Conservation (phyloP, 1,140 invertebrate genomes). For the Aphelinus atriplicis region DNA sequence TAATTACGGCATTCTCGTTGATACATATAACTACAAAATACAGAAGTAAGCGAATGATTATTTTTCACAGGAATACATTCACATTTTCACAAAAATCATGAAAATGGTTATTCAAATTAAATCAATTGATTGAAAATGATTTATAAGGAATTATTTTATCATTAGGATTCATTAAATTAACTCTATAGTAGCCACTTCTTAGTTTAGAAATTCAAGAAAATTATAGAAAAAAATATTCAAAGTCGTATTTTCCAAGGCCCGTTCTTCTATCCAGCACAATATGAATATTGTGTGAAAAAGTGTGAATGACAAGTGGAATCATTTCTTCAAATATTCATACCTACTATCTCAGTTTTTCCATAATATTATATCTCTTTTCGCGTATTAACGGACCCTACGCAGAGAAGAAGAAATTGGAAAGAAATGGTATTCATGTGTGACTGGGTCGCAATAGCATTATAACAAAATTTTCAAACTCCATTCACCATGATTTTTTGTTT, state of each 20-base stretch:
- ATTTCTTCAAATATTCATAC: not conserved
- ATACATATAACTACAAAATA: too few species aligned
- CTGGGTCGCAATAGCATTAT: slow-evolving; percentile 21
- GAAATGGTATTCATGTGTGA: slow-evolving; percentile 27
- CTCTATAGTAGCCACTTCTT: too few species aligned
- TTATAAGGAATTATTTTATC: too few species aligned
- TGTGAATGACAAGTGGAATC: slow-evolving; percentile 12
- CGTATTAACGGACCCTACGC: not conserved
- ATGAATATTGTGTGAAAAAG: slow-evolving; percentile 30
- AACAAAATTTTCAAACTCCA: slow-evolving; percentile 32
- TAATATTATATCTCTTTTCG: too few species aligned
- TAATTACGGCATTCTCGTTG: too few species aligned
- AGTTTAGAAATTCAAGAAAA: not conserved
- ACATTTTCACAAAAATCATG: too few species aligned
- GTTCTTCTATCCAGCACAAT: slow-evolving; percentile 29
- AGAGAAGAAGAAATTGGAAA: slow-evolving; percentile 26
- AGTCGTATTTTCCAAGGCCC: slow-evolving; percentile 22
- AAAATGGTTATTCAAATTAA: too few species aligned
- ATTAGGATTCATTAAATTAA: too few species aligned
- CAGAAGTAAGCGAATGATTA: too few species aligned
- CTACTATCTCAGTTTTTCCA: too few species aligned
- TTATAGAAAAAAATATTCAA: slow-evolving; percentile 25
- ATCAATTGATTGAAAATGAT: too few species aligned
- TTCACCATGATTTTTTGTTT: slow-evolving; percentile 19
- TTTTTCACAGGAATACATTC: too few species aligned